Evolutionary conservation across 1,140 invertebrate species (phyloP), one percentile per base, ranked within the genome.

Genomic region (Latrodectus geometricus): DNA sequence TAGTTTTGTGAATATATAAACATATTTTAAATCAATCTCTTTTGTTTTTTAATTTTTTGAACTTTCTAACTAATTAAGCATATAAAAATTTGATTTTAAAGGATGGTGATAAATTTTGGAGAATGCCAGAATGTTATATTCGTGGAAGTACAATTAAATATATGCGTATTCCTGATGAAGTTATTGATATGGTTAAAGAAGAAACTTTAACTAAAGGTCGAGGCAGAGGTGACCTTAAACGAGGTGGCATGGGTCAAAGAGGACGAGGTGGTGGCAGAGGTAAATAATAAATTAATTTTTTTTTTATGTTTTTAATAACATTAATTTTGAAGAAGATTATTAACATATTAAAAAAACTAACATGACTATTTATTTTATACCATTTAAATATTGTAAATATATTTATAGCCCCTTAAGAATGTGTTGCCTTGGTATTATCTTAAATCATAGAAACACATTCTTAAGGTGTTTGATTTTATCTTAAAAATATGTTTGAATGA

Each of bases 101-200:
- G 97, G 98, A 99, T 94, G 99, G 99, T 89, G 98, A 99, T 90
- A 96, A 97, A 90, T 99, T 99, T 93, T 99, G 98, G 97, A 94
- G 97, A 89, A 99, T 99, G 96, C 97, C 97, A 0, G 99, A 99
- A 92, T 99, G 97, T 90, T 99, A 99, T 90, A 98, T 99, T 86
- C 92, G 98, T 88, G 99, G 99, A 0, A 99, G 96, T 89, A 99
- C 97, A n/a, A 99, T 99, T 73, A 99, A 99, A 92, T 99, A 99
- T 91, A 91, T 99, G 14, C 93, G 99, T 89, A 99, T 99, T 90
- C 98, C 99, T 0, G 98, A 99, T 92, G 99, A 99, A 94, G 97
- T 99, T 12, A 98, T 99, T 88, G 97, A 99, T 90, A 97, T 98
- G 95, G 98, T 99, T 0, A 99, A 99, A 91, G 97, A 99, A 91